A percentile compares a stretch with the other conserved stretches of the same genome.
Conservation (phyloP, 2,113 vertebrate species). For the Cyanistes caeruleus region DNA sequence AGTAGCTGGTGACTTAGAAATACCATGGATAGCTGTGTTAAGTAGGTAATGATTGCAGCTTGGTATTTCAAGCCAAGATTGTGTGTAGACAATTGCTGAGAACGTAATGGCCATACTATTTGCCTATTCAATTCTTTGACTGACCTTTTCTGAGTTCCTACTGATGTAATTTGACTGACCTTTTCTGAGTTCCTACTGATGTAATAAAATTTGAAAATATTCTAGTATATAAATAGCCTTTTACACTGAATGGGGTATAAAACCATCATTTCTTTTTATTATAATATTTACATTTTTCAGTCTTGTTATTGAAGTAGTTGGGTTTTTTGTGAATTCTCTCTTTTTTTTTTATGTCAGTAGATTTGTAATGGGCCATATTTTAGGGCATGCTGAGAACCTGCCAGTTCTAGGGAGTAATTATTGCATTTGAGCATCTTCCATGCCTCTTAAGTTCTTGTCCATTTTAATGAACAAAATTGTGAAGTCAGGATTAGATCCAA, state of each 20-base stretch:
- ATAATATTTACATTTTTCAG: not conserved
- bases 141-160: not conserved
- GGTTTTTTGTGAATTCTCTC: not conserved
- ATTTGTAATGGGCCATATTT: not conserved
- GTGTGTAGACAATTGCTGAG: not conserved
- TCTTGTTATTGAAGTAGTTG: not conserved
- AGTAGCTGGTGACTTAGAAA: constrained; percentile 41
- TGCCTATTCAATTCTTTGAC: not conserved
- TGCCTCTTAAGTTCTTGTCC: not conserved
- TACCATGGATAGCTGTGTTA: constrained; percentile 31
- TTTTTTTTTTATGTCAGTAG: not conserved
- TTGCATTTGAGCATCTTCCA: not conserved
- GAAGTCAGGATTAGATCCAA: not conserved
- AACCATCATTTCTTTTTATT: not conserved
- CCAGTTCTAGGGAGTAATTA: not conserved
- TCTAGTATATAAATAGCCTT: constrained; percentile 15
- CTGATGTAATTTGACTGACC: not conserved
- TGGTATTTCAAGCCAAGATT: constrained; percentile 19
- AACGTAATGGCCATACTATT: not conserved
- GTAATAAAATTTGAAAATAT: constrained; percentile 6
- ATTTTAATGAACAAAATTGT: not conserved
- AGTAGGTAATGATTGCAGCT: constrained; percentile 43
- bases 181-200: constrained; percentile 9
- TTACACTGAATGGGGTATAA: not conserved
- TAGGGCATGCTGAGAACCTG: not conserved